Base-by-base conservation (phyloP, 2,888 invertebrate genomes). In the Anoplius nigerrimus region DNA sequence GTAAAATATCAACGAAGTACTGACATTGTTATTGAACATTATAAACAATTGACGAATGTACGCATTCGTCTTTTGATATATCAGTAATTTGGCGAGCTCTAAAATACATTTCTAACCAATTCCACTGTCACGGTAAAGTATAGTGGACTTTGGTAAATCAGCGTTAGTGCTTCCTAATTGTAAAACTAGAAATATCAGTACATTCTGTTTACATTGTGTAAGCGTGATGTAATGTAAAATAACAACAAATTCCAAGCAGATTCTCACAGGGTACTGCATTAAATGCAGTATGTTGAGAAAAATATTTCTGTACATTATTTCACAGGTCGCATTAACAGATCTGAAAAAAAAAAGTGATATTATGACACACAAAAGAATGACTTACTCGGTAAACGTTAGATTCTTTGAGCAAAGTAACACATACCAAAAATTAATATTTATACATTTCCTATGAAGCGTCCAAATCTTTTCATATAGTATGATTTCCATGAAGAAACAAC, bases 401-500 rank as follows among this genome's bases (percentile, higher is more conserved):
- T 11, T 34, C 34, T 34, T 34, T 34, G 11, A n/a, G 11, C 34
- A 34, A 34, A 34, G 11, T 34, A 2, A 6, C 11, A 11, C 34
- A 13, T 34, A 34, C 34, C 34, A 11, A 34, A n/a, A 34, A 34
- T 11, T 34, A 34, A 34, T 34, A 34, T 34, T 34, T 34, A 34
- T 6, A 34, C 55, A 46, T 46, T 22, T 45, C 45, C 4, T 24
- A 20, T 18, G 45, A 21, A 11, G 43, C 15, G 48, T 51, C 22
- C 54, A 51, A 58, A 2, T 58, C 11, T 22, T 20, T 64, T 81
- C 68, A 86, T 52, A 82, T 75, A 22, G 80, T 82, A 67, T 87
- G 85, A 81, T 89, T 89, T 4, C 87, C 88, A 70, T 89, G 82
- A 13, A 89, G 78, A 59, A 90, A 90, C 0, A 89, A 67, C 53